These are phyloP conservation scores for Agapornis roseicollis DNA, from an alignment of 2,113 vertebrate species.

Conservation along the genomic window DNA sequence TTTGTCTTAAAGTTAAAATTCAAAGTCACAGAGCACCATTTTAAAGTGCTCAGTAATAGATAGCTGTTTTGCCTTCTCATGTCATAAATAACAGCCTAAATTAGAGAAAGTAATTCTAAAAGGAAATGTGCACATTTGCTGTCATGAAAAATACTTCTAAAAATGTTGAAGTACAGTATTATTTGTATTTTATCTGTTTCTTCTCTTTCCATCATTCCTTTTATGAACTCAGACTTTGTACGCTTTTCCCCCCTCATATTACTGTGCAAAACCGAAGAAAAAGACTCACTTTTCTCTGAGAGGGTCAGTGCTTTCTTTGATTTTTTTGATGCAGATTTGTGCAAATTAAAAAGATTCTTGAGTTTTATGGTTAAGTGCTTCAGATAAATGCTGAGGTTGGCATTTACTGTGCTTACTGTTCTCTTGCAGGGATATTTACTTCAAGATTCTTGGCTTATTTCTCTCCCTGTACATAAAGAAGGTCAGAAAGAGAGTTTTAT, in stretches of 20 bases:
- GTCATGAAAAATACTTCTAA: background rate
- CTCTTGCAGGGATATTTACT: slow-evolving; percentile 5
- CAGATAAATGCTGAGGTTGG: background rate
- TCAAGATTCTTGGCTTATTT: slow-evolving; percentile 17
- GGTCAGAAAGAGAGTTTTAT: slow-evolving; percentile 49
- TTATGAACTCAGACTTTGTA: background rate
- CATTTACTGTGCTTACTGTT: slow-evolving; percentile 13
- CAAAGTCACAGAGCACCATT: background rate
- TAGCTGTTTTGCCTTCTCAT: background rate
- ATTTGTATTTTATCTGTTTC: background rate
- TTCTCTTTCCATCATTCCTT: background rate
- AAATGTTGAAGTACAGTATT: background rate
- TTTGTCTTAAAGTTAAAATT: background rate
- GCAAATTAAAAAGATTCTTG: background rate
- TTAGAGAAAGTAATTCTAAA: background rate
- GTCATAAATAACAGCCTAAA: background rate
- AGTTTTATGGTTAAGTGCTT: slow-evolving; percentile 8
- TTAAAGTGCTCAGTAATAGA: background rate
- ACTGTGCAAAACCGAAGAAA: background rate
- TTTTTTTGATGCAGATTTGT: slow-evolving; percentile 16
- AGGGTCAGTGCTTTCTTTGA: background rate
- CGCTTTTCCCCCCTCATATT: background rate
- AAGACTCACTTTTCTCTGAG: background rate
- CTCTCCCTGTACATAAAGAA: background rate
- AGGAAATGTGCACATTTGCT: background rate